These are phyloP conservation scores for Artibeus lituratus DNA, from an alignment of 2,797 vertebrate species.

Conservation along the genomic window DNA sequence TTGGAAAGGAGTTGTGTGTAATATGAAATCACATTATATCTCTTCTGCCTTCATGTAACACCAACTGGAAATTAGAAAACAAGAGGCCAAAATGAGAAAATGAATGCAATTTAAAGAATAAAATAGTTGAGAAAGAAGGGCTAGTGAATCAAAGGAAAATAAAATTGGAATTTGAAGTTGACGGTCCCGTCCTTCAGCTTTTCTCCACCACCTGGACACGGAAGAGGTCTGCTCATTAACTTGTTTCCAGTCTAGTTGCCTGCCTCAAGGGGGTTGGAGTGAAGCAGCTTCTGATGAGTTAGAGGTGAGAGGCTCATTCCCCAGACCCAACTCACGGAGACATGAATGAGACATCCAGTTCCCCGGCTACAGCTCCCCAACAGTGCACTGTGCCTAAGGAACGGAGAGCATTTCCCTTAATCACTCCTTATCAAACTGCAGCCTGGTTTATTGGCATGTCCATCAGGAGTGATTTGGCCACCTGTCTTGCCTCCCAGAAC, in stretches of 20 bases:
- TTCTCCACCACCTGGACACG: background rate
- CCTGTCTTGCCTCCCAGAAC: background rate
- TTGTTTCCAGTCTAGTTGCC: background rate
- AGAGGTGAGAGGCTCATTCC: background rate
- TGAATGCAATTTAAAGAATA: background rate
- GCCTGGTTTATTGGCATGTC: constrained; percentile 30
- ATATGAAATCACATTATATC: background rate
- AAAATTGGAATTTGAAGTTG: background rate
- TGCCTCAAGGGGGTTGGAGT: background rate
- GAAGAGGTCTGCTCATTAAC: background rate
- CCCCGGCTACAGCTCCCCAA: background rate
- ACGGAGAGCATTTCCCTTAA: constrained; percentile 19
- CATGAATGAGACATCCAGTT: background rate
- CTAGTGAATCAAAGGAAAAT: background rate
- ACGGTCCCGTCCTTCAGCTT: background rate
- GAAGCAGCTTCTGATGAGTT: background rate
- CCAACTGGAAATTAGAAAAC: background rate
- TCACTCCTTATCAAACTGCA: constrained; percentile 24
- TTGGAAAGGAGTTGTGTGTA: background rate
- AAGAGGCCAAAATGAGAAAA: background rate
- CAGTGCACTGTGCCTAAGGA: background rate
- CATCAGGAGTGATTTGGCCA: constrained; percentile 22
- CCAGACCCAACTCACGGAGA: background rate
- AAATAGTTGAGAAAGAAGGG: background rate
- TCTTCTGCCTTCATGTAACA: background rate